Evolutionary conservation across 2,797 vertebrate species (phyloP).

Genomic region (Heterohyrax brucei): DNA sequence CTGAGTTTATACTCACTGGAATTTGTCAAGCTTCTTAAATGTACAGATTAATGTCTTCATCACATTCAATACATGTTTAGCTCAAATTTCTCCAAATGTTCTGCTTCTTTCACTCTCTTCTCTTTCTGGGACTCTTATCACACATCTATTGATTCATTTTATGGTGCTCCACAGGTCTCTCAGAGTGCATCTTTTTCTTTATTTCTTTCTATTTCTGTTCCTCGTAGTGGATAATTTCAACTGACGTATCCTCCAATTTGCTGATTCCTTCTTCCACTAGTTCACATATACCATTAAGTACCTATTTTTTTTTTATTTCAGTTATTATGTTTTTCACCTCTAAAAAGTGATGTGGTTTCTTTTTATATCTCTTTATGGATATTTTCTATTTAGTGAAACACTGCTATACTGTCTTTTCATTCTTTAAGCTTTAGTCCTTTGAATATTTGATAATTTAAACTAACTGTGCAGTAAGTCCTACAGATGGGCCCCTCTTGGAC

Average conservation of each 20-base stretch:
- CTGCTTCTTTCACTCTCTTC: not conserved
- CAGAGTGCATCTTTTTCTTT: not conserved
- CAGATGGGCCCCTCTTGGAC: not conserved
- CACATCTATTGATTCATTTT: not conserved
- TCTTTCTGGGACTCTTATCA: not conserved
- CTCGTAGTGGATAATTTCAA: conserved; percentile 40
- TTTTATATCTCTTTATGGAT: conserved; percentile 5
- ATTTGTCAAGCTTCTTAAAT: conserved; percentile 15
- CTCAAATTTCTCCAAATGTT: conserved; percentile 43
- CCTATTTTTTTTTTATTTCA: not conserved
- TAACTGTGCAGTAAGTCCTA: not conserved
- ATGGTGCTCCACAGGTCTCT: not conserved
- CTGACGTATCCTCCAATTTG: not conserved
- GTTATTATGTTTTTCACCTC: not conserved
- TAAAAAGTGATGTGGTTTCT: conserved; percentile 1
- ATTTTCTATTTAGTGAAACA: conserved; percentile 46
- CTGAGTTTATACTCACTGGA: not conserved
- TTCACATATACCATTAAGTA: not conserved
- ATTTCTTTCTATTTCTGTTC: conserved; percentile 1
- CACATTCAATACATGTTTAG: not conserved
- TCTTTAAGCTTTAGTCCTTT: conserved; percentile 8
- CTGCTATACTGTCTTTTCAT: conserved; percentile 10
- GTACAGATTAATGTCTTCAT: conserved; percentile 32
- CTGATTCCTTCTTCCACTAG: not conserved
- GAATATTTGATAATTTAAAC: not conserved